Conservation (phyloP, 1,140 invertebrate species). For the Heliconius congener region DNA sequence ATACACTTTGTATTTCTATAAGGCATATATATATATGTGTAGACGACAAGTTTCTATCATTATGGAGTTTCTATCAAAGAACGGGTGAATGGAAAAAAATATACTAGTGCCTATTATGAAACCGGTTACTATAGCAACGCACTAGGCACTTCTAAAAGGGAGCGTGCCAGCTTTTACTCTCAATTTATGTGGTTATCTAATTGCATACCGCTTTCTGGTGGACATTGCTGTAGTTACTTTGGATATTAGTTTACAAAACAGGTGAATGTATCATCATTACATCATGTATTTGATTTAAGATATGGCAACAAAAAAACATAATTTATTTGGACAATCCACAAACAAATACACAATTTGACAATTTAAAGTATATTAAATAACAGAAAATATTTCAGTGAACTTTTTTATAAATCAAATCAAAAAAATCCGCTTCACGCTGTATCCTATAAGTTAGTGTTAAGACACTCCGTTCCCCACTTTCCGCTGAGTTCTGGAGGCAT, state of each 20-base stretch:
- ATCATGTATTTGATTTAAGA: no score
- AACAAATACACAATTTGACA: no score
- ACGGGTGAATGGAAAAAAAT: constrained; percentile 77
- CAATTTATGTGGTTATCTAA: constrained; percentile 70
- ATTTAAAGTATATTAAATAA: no score
- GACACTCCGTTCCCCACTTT: no score
- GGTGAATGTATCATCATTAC: background rate
- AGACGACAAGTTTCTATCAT: constrained; percentile 44
- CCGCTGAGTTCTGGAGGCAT: no score
- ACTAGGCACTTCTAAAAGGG: constrained; percentile 53
- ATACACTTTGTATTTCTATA: constrained; percentile 47
- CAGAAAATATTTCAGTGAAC: background rate
- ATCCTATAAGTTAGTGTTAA: no score
- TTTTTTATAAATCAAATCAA: background rate
- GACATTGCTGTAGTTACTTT: constrained; percentile 32
- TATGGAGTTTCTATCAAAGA: constrained; percentile 32
- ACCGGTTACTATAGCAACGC: constrained; percentile 59
- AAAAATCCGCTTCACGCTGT: no score
- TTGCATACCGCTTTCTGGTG: constrained; percentile 58
- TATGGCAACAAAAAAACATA: background rate
- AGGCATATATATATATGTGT: constrained; percentile 38
- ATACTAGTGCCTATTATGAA: constrained; percentile 64
- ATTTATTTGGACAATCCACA: background rate
- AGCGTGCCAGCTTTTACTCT: constrained; percentile 75
- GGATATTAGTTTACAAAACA: background rate